Evolutionary conservation across 1,140 invertebrate species (phyloP), one percentile per base, ranked within the genome.

Genomic region (Hyphantria cunea): DNA sequence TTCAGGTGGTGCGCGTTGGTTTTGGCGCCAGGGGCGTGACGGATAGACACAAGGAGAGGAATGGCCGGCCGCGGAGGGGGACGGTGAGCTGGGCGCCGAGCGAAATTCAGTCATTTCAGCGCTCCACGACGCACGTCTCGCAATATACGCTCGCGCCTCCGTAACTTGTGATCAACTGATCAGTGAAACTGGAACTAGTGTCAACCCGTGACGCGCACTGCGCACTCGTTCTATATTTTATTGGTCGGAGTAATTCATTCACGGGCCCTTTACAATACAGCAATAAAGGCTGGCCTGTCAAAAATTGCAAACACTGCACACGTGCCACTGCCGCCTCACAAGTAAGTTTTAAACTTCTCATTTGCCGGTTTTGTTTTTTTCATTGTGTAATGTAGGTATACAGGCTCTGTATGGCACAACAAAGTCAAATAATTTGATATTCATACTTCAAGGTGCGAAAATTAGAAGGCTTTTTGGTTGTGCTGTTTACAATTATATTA

Each of bases 251-350:
- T 72, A 54, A 54, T 59, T 53, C 66, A 74, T 72, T 69, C 66
- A 72, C 60, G 54, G 44, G 41, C 45, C 63, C 68, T 70, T 78
- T 78, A 71, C 70, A 65, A 72, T 70, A 76, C 64, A 49, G 70
- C 70, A 68, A 78, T 49, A 74, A 86, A 81, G 73, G 73, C 81
- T 74, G 78, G 75, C 17, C 76, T 86, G 76, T 78, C 82, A 80
- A 84, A 83, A 74, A 79, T 80, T 84, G 84, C 88, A 86, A 90
- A 88, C 85, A 88, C 63, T 73, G 64, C 79, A 70, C 85, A 88
- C 85, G 86, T 88, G 79, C 64, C 68, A 1, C 45, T 14, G 77
- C 80, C 82, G 76, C 64, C 80, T 79, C 82, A 78, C 84, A 86
- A 85, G 85, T 90, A 87, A 88, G 85, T 86, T 78, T 42, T 33